Conservation (phyloP, 2,797 vertebrate genomes). For the Mallotus villosus region DNA sequence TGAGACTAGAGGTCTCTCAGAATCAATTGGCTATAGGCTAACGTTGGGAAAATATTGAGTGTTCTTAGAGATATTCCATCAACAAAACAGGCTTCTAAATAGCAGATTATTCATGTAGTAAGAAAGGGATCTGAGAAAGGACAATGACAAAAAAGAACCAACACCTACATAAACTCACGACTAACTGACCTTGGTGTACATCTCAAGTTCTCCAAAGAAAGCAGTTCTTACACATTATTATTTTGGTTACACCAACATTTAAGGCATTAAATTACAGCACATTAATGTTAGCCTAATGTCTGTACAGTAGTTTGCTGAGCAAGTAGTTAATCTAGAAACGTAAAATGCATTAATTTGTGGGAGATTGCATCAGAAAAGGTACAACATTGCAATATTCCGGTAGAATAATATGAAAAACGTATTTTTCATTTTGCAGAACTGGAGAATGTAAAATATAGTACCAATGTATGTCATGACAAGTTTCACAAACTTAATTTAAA, state of each 20-base stretch:
- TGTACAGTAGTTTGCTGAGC: conserved; percentile 21
- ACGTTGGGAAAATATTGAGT: conserved; percentile 31
- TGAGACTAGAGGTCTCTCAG: conserved; percentile 31
- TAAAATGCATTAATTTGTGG: conserved; percentile 65
- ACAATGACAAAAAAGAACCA: too few relatives aligned
- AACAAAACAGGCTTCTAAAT: conserved; percentile 30
- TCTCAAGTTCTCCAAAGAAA: background rate
- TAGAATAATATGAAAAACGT: conserved; percentile 21
- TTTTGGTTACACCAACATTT: conserved; percentile 62
- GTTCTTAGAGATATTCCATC: conserved; percentile 36
- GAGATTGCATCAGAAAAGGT: conserved; percentile 33
- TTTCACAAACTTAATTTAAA: too few relatives aligned
- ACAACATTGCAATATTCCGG: conserved; percentile 13
- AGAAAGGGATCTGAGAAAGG: too few relatives aligned
- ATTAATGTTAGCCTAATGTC: conserved; percentile 46
- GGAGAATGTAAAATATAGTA: too few relatives aligned
- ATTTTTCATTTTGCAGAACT: too few relatives aligned
- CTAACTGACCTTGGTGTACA: too few relatives aligned
- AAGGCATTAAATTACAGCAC: conserved; percentile 44
- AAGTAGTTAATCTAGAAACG: conserved; percentile 35
- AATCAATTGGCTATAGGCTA: conserved; percentile 27
- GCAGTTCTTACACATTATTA: conserved; percentile 24
- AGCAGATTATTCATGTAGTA: background rate
- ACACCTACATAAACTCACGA: too few relatives aligned
- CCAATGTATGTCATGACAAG: too few relatives aligned